A percentile compares a stretch with the other conserved stretches of the same genome.
Evolutionary conservation across 2,888 invertebrate species (phyloP).

Genomic region (Eupithecia tripunctaria): DNA sequence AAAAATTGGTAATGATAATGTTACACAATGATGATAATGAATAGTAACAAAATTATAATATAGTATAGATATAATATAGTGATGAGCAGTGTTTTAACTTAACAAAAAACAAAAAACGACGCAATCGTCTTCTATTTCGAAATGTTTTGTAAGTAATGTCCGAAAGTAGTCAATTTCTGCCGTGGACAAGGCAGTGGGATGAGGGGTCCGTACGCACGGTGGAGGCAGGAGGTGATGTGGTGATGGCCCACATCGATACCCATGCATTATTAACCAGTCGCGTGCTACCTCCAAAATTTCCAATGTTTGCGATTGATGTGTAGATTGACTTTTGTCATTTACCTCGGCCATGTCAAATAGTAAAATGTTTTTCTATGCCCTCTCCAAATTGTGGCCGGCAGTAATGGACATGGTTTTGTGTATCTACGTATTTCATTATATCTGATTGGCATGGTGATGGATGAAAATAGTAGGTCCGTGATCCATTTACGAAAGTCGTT

Average conservation of each 20-base stretch:
- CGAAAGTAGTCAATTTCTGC: slow-evolving; percentile 20
- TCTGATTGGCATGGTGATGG: slow-evolving; percentile 80
- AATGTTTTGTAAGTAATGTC: background rate
- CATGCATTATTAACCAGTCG: slow-evolving; percentile 83
- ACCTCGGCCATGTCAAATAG: slow-evolving; percentile 80
- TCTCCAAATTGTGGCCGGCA: slow-evolving; percentile 72
- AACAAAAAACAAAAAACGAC: background rate
- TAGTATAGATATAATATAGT: too few species aligned
- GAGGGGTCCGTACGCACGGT: slow-evolving; percentile 62
- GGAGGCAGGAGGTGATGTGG: slow-evolving; percentile 53
- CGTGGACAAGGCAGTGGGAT: slow-evolving; percentile 44
- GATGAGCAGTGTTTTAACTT: background rate
- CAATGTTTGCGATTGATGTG: slow-evolving; percentile 84
- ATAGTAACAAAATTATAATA: too few species aligned
- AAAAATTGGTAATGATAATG: too few species aligned
- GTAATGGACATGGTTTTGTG: slow-evolving; percentile 81
- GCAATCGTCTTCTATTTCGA: background rate
- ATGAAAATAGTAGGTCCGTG: slow-evolving; percentile 69
- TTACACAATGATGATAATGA: too few species aligned
- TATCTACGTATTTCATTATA: slow-evolving; percentile 65
- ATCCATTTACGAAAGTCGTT: slow-evolving; percentile 49
- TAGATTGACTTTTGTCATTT: slow-evolving; percentile 85
- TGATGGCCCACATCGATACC: slow-evolving; percentile 83
- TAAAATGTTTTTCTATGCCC: slow-evolving; percentile 80
- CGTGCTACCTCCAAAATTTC: slow-evolving; percentile 82